Percentiles rank a stretch among this genome's conserved stretches.
Evolutionary conservation across 2,113 vertebrate genomes (phyloP).

Genomic region (Tapirus terrestris): DNA sequence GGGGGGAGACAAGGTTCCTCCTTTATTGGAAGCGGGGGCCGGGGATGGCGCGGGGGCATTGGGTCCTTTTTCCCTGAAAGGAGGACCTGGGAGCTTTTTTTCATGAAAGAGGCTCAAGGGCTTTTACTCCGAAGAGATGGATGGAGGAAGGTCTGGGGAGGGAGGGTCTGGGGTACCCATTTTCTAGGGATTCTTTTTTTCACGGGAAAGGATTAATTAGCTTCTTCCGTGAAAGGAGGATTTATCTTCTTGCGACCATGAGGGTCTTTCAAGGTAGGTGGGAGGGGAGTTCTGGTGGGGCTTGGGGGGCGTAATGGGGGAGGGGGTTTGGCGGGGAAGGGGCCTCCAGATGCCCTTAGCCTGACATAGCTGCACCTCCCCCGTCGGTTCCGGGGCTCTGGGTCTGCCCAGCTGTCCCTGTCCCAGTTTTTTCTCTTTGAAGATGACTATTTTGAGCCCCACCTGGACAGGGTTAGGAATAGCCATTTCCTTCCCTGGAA

Average conservation of each 20-base stretch:
- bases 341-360: background rate
- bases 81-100: constrained; percentile 23
- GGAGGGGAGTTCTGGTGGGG: background rate
- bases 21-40: background rate
- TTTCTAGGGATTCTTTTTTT: background rate
- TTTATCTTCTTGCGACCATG: background rate
- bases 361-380: background rate
- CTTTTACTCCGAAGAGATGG: constrained; percentile 35
- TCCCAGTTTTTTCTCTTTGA: constrained; percentile 68
- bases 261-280: constrained; percentile 13
- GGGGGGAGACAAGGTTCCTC: background rate
- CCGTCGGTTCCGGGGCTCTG: background rate
- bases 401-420: constrained; percentile 3
- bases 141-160: background rate
- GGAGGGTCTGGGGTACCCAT: background rate
- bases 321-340: background rate
- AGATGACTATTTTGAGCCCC: constrained; percentile 65
- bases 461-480: constrained; percentile 58
- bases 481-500: constrained; percentile 55
- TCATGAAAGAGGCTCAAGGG: constrained; percentile 55
- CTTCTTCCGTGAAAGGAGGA: background rate
- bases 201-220: background rate
- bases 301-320: background rate
- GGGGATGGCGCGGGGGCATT: background rate
- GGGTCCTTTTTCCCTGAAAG: background rate